Percentiles rank a stretch among this genome's conserved stretches.
phyloP scores from a whole-genome alignment of 2,888 invertebrate genomes.

The Molanna angustata region DNA sequence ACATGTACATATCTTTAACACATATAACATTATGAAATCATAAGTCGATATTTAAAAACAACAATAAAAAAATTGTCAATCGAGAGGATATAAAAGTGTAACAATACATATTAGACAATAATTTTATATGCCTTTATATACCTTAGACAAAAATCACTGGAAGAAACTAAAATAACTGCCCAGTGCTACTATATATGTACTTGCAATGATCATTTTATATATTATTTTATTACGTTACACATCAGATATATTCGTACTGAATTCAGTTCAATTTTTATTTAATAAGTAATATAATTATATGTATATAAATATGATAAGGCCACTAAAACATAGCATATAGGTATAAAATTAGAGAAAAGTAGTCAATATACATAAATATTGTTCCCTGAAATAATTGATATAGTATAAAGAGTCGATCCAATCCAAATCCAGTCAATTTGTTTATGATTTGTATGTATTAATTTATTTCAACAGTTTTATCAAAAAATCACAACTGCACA shows the following conservation, averaged over 20 bases:
- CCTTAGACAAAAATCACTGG: slow-evolving; percentile 19
- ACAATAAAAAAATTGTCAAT: no score
- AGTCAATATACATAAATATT: slow-evolving; percentile 31
- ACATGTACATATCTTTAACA: slow-evolving; percentile 27
- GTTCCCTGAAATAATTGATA: slow-evolving; percentile 34
- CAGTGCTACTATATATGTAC: not conserved
- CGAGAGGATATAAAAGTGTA: no score
- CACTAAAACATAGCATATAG: slow-evolving; percentile 32
- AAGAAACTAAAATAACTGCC: not conserved
- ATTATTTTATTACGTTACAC: no score
- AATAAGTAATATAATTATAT: slow-evolving; percentile 23
- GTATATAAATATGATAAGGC: slow-evolving; percentile 31
- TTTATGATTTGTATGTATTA: slow-evolving; percentile 4
- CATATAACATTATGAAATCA: no score
- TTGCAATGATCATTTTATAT: not conserved
- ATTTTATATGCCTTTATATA: slow-evolving; percentile 11
- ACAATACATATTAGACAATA: no score
- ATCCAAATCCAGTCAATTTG: slow-evolving; percentile 21
- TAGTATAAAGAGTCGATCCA: no score
- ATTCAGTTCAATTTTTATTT: slow-evolving; percentile 23
- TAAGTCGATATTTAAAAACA: no score
- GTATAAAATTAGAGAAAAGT: slow-evolving; percentile 32
- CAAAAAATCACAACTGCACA: no score
- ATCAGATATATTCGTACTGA: slow-evolving; percentile 12
- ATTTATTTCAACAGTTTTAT: no score